Percentiles rank a stretch among this genome's conserved stretches.
phyloP scores from a whole-genome alignment of 2,888 invertebrate species.

The Furcula furcula region DNA sequence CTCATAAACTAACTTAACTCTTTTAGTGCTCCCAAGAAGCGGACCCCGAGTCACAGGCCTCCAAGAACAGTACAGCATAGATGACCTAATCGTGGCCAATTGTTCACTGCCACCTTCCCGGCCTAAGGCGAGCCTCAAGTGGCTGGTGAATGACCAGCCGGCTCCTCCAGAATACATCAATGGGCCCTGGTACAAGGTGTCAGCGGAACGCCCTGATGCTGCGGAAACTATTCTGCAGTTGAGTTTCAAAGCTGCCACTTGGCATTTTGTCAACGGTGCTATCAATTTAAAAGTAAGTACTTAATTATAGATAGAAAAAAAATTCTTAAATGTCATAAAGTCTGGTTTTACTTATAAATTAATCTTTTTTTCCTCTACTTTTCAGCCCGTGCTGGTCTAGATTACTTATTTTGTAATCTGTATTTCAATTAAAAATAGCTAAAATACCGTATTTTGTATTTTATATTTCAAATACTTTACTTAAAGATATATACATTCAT shows the following conservation, averaged over 20 bases:
- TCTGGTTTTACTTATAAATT: not conserved
- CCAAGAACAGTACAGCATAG: conserved; percentile 87
- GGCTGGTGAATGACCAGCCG: conserved; percentile 91
- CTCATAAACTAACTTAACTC: too few species aligned
- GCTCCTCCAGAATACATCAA: conserved; percentile 72
- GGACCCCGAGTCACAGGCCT: conserved; percentile 90
- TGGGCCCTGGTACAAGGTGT: conserved; percentile 75
- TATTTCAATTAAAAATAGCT: too few species aligned
- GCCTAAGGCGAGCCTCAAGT: conserved; percentile 89
- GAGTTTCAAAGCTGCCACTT: conserved; percentile 86
- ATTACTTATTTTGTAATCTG: too few species aligned
- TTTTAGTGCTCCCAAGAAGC: conserved; percentile 87
- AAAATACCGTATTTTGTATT: too few species aligned
- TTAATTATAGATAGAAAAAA: too few species aligned
- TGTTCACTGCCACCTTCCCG: conserved; percentile 90
- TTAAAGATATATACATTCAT: not conserved
- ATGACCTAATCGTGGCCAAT: conserved; percentile 88
- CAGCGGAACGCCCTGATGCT: conserved; percentile 77
- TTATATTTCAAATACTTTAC: too few species aligned
- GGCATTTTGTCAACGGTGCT: conserved; percentile 89
- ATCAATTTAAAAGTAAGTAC: conserved; percentile 88
- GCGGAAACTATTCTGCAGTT: conserved; percentile 88
- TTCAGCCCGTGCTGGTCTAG: too few species aligned
- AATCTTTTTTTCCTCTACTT: too few species aligned
- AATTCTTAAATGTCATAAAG: too few species aligned